Evolutionary conservation across 2,888 invertebrate species (phyloP).

Genomic region (Xestoiulus laeticollis): DNA sequence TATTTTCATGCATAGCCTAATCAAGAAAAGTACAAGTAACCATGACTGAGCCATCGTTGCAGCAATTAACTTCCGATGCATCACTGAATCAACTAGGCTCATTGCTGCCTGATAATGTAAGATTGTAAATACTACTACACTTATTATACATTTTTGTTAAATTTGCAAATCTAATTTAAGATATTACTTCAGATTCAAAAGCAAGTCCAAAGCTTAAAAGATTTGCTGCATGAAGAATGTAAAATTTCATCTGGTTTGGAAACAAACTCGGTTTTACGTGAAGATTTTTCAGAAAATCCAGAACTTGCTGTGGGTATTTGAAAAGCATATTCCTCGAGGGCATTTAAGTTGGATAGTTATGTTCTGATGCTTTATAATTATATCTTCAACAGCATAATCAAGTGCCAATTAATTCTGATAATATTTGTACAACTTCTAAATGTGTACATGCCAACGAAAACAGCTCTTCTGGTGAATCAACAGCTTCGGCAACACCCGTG

Average conservation of each 20-base stretch:
- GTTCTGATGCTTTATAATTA: not conserved
- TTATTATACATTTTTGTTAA: not conserved
- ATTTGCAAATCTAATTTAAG: not conserved
- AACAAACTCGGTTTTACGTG: not conserved
- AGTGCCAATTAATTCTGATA: not conserved
- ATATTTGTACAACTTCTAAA: not conserved
- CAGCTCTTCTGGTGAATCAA: not conserved
- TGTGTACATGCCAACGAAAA: not conserved
- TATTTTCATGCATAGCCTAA: not conserved
- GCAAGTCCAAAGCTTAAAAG: slow-evolving; percentile 3
- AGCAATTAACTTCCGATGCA: not conserved
- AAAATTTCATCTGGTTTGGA: not conserved
- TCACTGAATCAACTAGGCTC: not conserved
- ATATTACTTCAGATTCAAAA: slow-evolving; percentile 13
- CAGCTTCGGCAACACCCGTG: not conserved
- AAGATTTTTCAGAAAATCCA: not conserved
- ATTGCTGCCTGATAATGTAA: slow-evolving; percentile 7
- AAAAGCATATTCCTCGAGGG: not conserved
- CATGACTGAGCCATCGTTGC: not conserved
- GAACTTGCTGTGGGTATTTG: not conserved
- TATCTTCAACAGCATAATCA: not conserved
- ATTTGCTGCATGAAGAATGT: not conserved
- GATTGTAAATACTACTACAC: not conserved
- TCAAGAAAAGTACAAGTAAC: too few species aligned
- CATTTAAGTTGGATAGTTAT: too few species aligned